Percentiles rank a stretch among this genome's conserved stretches.
Evolutionary conservation across 2,888 invertebrate genomes (phyloP).

Genomic region (Rhagonycha fulva): DNA sequence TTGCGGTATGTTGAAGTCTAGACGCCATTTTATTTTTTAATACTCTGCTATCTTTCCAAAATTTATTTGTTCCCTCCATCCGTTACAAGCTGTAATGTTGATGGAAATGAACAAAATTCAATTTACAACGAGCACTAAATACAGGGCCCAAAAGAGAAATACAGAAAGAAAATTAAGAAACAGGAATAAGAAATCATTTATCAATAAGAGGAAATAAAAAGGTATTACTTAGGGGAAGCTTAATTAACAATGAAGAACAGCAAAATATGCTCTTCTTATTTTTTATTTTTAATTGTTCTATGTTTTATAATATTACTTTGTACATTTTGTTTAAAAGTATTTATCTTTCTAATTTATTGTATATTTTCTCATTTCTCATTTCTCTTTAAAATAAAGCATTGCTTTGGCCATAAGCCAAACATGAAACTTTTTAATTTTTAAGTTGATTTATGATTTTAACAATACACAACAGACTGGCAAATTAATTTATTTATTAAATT

Average conservation of each 20-base stretch:
- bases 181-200: background rate
- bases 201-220: background rate
- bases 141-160: background rate
- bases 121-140: background rate
- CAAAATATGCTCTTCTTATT: background rate
- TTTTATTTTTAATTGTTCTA: background rate
- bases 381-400: background rate
- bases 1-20: too few species aligned
- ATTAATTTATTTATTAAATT: background rate
- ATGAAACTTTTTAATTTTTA: background rate
- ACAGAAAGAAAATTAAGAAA: background rate
- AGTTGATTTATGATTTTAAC: background rate
- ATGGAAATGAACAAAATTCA: background rate
- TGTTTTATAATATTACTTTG: background rate
- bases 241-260: background rate
- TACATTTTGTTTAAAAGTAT: background rate
- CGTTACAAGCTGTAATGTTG: background rate
- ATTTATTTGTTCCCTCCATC: background rate
- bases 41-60: too few species aligned
- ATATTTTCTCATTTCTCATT: background rate
- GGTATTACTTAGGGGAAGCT: background rate
- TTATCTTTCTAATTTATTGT: background rate
- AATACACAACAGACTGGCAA: background rate
- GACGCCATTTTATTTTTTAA: too few species aligned
- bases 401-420: background rate